A percentile compares a stretch with the other conserved stretches of the same genome.
Conservation (phyloP, 2,888 invertebrate genomes). For the Hemithea aestivaria region DNA sequence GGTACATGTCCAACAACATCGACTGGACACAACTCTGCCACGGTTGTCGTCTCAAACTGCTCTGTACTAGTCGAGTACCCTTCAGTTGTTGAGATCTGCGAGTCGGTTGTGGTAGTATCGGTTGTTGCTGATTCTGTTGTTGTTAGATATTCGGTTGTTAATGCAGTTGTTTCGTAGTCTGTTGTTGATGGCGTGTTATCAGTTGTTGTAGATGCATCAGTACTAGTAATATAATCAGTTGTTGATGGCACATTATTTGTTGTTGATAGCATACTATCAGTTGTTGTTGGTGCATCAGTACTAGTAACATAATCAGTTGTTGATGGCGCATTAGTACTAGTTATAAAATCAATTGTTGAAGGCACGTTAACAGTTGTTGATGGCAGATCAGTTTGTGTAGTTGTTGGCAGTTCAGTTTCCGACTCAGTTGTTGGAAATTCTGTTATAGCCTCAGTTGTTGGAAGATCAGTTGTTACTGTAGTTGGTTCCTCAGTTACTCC, state of each 20-base stretch:
- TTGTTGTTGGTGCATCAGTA: conserved; percentile 5
- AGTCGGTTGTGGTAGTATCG: conserved; percentile 3
- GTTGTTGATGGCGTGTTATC: too few relatives aligned
- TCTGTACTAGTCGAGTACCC: conserved; percentile 8
- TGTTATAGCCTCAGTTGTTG: conserved; percentile 1
- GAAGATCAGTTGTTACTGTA: conserved; percentile 7
- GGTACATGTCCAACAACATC: conserved; percentile 7
- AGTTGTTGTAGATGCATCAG: too few relatives aligned
- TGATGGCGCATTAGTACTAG: too few relatives aligned
- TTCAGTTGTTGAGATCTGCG: conserved; percentile 1
- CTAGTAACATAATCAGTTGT: conserved; percentile 6
- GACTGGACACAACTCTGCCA: conserved; percentile 1
- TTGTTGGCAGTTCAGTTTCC: conserved; percentile 4
- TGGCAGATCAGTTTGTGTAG: conserved; percentile 1
- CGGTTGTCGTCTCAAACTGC: conserved; percentile 5
- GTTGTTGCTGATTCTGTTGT: conserved; percentile 1
- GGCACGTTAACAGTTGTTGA: conserved; percentile 6
- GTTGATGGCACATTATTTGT: too few relatives aligned
- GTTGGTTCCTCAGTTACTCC: not conserved
- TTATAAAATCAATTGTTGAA: too few relatives aligned
- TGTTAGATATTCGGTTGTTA: too few relatives aligned
- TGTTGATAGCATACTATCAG: too few relatives aligned
- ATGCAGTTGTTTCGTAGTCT: too few relatives aligned
- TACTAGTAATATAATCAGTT: too few relatives aligned
- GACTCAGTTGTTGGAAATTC: conserved; percentile 7